Base-by-base conservation (phyloP, 2,113 vertebrate genomes). In the Mesembrinibis cayennensis region DNA sequence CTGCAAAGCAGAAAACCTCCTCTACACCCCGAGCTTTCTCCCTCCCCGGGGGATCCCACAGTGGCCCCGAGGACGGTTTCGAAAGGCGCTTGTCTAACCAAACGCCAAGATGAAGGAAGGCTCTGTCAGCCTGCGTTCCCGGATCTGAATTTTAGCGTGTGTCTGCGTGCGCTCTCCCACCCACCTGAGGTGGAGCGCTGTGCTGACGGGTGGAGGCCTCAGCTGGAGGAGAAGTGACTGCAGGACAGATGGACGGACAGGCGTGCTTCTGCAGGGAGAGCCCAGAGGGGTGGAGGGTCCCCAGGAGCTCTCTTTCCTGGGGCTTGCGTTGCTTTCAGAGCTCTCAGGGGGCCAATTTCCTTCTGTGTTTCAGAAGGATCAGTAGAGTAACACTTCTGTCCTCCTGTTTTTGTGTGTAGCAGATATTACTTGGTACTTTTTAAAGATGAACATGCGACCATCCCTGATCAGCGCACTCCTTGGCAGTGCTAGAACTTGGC, bases 201-300 rank as follows among this genome's bases (percentile, higher is more conserved):
- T 17, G 59, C 65, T 25, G 44, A 7, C 32, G 17, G 65, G 42
- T 13, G 30, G 34, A 5, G 34, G 34, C 45, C 45, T 70, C 34
- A 2, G 67, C 67, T 50, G 45, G 13, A 49, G 45, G 17, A 10
- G 77, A 5, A 2, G 3, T 4, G 30, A 17, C 19, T 13, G 38
- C 25, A 59, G 25, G 61, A 9, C 1, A 1, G 30, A 19, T 1
- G 8, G 16, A 59, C 21, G 18, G 61, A 12, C 1, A 1, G 30
- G 15, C 1, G 10, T 21, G 76, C 21, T 8, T 23, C 13, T 34
- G 36, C 17, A 5, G 34, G 34, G 29, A 20, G 36, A 34, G 30
- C 3, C 22, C 30, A 10, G 30, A 45, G 30, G 63, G 66, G 44
- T 6, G 14, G 30, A 52, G 30, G 5, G 38, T 45, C 50, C 61